Evolutionary conservation across 2,888 invertebrate species (phyloP), one percentile per base, ranked within the genome.

Genomic region (Trissonchulus latispiculum): DNA sequence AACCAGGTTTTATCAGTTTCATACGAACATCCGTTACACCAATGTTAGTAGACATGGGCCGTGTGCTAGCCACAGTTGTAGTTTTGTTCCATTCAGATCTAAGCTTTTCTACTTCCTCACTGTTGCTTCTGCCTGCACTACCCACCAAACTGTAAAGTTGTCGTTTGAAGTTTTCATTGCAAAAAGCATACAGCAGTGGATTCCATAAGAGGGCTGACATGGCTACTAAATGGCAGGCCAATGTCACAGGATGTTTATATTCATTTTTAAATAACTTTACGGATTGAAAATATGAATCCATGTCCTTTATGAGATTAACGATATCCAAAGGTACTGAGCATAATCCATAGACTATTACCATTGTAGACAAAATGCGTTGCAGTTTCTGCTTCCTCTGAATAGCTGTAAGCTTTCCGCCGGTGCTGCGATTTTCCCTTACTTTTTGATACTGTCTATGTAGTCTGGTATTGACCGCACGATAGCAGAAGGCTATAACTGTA

Each of bases 331-430:
- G 69, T 15, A 36, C 32, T n/a, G 69, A 68, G 8, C 32, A 68
- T 35, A 68, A 28, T 28, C 35, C 69, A 36, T 35, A 68, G n/a
- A 68, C 23, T n/a, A 68, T 36, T 3, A 68, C 69, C 69, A 68
- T 68, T 68, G 69, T n/a, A 33, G 36, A 35, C n/a, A 68, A 33
- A 68, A 68, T 68, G n/a, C 36, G 33, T n/a, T 68, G 69, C 35
- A 68, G n/a, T 3, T 36, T 32, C n/a, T 68, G 69, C 33, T 68
- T 68, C n/a, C 69, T 32, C 28, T 36, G 29, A 36, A 68, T 68
- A 2, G n/a, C 69, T 3, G n/a, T 36, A 33, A 68, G 8, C 8
- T 23, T 8, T 48, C 48, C 48, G 8, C 23, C 8, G 23, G 48
- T 48, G 48, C 48, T 48, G 23, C 48, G 48, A 48, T 48, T 48